Evolutionary conservation across 2,797 vertebrate genomes (phyloP).

Genomic region (Bovichtus diacanthus): DNA sequence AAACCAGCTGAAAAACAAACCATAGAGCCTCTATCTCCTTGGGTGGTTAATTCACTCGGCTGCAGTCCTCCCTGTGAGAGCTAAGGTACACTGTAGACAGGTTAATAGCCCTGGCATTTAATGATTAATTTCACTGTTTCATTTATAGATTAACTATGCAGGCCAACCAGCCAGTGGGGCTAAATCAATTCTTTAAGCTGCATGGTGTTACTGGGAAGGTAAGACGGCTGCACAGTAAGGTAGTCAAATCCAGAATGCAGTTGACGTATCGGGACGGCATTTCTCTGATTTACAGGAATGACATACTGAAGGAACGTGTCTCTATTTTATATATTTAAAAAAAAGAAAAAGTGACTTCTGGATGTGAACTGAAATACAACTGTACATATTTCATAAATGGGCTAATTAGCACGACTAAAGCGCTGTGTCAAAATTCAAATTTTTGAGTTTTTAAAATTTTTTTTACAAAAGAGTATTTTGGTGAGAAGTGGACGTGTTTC

Average conservation of each 20-base stretch:
- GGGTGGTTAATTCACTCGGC: slow-evolving; percentile 44
- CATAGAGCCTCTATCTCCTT: neutral
- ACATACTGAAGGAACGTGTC: neutral
- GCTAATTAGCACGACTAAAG: no score
- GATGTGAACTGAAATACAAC: slow-evolving; percentile 1
- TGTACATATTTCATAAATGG: neutral
- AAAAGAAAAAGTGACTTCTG: neutral
- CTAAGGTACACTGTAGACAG: slow-evolving; percentile 51
- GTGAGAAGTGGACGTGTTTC: neutral
- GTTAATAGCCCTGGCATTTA: slow-evolving; percentile 61
- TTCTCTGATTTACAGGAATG: neutral
- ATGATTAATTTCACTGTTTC: slow-evolving; percentile 61
- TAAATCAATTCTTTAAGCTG: slow-evolving; percentile 47
- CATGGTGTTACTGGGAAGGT: slow-evolving; percentile 28
- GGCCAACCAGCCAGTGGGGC: slow-evolving; percentile 28
- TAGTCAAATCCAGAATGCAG: neutral
- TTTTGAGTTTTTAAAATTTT: neutral
- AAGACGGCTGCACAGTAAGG: slow-evolving; percentile 27
- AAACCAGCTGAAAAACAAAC: neutral
- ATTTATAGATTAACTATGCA: slow-evolving; percentile 65
- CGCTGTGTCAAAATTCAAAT: neutral
- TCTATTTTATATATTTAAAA: no score
- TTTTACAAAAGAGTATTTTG: neutral
- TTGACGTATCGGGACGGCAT: neutral
- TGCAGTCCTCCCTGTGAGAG: slow-evolving; percentile 30